These are phyloP conservation scores for Cochlearius cochlearius DNA, from an alignment of 2,113 vertebrate species.

Conservation along the genomic window DNA sequence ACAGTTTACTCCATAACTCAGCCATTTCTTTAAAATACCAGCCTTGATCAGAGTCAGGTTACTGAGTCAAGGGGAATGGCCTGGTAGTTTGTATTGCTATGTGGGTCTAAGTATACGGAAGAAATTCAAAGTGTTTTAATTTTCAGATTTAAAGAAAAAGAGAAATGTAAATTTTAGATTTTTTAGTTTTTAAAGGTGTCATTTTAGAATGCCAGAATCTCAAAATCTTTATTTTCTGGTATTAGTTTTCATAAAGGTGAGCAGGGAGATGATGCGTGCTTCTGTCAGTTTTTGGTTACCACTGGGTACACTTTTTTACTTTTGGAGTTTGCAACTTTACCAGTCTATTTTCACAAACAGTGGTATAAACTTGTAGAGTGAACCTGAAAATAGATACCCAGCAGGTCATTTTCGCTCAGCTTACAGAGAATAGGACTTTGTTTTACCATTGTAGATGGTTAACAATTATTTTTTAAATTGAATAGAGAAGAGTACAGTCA, in stretches of 20 bases:
- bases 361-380: background rate
- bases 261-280: background rate
- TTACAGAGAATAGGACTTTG: background rate
- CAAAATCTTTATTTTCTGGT: background rate
- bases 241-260: background rate
- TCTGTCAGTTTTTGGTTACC: background rate
- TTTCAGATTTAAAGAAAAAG: background rate
- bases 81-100: background rate
- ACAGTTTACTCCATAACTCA: background rate
- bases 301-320: background rate
- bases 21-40: conserved; percentile 25
- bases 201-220: background rate
- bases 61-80: background rate
- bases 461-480: background rate
- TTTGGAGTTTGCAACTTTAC: background rate
- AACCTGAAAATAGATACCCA: background rate
- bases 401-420: background rate
- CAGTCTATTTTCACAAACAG: background rate
- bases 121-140: background rate
- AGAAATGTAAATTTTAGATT: background rate
- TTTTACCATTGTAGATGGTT: background rate
- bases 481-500: background rate
- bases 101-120: background rate
- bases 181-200: background rate
- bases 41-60: background rate